Base-by-base conservation (phyloP, 92 coral and sea anemone species). In the Isaurus tuberculatus region DNA sequence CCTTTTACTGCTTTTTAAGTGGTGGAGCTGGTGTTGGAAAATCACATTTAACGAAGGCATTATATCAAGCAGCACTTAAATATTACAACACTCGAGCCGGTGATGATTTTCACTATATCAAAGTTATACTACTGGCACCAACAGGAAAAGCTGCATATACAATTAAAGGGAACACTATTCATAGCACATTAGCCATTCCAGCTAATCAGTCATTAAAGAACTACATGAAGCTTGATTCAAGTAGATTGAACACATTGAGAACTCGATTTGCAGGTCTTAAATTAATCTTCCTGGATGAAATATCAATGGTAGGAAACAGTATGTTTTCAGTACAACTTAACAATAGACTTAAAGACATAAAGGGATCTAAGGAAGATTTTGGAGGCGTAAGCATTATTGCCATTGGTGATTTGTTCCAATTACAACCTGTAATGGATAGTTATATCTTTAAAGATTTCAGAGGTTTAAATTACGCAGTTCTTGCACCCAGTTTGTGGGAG, bases 1-100 rank as follows among this genome's bases (percentile, higher is more conserved):
- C 86, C 10, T 87, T 87, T 53, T 86, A 79, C 43, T 78, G 23
- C 68, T 86, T 86, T 77, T 75, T 80, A 49, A 67, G 79, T 79
- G 81, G 86, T 26, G 86, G 87, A 53, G 90, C 75, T 8, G 90
- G 90, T 26, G 88, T 87, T 55, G 90, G 90, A 3, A 87, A 87
- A 48, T 87, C 87, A 8, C 90, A 87, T 64, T 36, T 87, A 26
- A 83, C 87, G 10, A 87, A 87, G 83, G 83, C 90, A 30, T 57
- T 82, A 14, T 87, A 83, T 22, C 87, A 87, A 72, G 89, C 85
- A 65, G 79, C 44, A 57, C 36, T 79, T 26, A 60, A 79, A 16
- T 79, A 29, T 64, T 30, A 26, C 55, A 84, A 84, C 67, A 32
- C 72, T 27, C 73, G 43, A 34, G 81, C 57, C 22, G 87, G 87